Conservation (phyloP, 1,140 invertebrate species). For the Drosophila sechellia region DNA sequence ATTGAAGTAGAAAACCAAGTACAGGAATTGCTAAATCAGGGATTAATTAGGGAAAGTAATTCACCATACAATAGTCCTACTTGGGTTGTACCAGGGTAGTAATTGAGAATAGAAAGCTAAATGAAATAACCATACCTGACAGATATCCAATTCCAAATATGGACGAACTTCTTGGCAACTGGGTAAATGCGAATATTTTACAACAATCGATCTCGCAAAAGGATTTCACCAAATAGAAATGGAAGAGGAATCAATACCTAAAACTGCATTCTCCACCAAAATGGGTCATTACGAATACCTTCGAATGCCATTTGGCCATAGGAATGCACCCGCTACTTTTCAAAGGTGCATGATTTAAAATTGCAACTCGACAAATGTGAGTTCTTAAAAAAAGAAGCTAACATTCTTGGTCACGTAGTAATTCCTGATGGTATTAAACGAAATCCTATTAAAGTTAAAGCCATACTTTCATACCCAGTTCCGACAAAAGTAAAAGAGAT, state of each 20-base stretch:
- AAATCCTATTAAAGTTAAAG: neutral
- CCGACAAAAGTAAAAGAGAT: neutral
- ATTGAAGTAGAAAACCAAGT: too few relatives aligned
- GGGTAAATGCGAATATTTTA: too few relatives aligned
- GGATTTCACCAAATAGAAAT: too few relatives aligned
- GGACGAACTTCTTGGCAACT: neutral
- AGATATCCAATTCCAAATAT: neutral
- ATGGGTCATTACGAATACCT: neutral
- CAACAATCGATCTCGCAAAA: too few relatives aligned
- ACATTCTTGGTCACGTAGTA: neutral
- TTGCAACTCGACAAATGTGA: too few relatives aligned
- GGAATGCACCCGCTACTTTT: constrained; percentile 3
- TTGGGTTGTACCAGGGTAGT: neutral
- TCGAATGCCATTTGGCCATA: neutral
- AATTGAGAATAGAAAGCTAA: neutral
- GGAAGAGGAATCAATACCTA: too few relatives aligned
- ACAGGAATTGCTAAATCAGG: too few relatives aligned
- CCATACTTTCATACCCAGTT: too few relatives aligned
- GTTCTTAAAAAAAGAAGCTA: neutral
- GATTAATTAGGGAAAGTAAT: too few relatives aligned
- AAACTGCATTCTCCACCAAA: too few relatives aligned
- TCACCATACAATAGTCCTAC: too few relatives aligned
- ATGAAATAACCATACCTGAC: too few relatives aligned
- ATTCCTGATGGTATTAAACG: neutral
- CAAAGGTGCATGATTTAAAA: neutral